Percentiles rank a stretch among this genome's conserved stretches.
Evolutionary conservation across 2,888 invertebrate genomes (phyloP).

Genomic region (Herminia tarsipennalis): DNA sequence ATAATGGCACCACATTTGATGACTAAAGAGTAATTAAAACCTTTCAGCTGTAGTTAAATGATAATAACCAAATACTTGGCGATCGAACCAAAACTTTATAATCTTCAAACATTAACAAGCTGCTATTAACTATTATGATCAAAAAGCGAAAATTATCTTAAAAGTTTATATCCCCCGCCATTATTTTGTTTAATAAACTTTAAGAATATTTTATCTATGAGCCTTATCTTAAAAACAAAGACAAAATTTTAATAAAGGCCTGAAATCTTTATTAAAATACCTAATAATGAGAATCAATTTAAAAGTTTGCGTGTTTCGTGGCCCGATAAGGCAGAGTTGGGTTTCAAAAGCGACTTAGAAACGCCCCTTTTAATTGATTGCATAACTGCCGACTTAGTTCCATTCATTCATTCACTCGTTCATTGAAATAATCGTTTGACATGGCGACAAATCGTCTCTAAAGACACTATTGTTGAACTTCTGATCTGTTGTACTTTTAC

Average conservation of each 20-base stretch:
- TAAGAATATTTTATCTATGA: constrained; percentile 18
- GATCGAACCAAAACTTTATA: background rate
- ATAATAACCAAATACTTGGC: background rate
- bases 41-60: background rate
- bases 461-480: constrained; percentile 49
- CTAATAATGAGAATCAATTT: constrained; percentile 28
- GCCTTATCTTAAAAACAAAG: constrained; percentile 11
- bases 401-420: constrained; percentile 55
- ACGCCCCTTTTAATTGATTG: constrained; percentile 81
- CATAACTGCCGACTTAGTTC: constrained; percentile 68
- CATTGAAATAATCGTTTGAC: constrained; percentile 67
- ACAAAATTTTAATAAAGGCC: constrained; percentile 20
- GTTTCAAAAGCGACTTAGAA: constrained; percentile 51
- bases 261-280: no score
- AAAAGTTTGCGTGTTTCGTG: constrained; percentile 41
- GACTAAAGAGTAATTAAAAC: no score
- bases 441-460: constrained; percentile 77
- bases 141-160: background rate
- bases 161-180: background rate
- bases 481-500: constrained; percentile 3
- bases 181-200: background rate
- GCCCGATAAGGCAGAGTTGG: constrained; percentile 45
- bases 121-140: background rate
- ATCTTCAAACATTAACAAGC: background rate
- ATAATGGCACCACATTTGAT: no score